Evolutionary conservation across 2,113 vertebrate genomes (phyloP).

Genomic region (Hemiscyllium ocellatum): DNA sequence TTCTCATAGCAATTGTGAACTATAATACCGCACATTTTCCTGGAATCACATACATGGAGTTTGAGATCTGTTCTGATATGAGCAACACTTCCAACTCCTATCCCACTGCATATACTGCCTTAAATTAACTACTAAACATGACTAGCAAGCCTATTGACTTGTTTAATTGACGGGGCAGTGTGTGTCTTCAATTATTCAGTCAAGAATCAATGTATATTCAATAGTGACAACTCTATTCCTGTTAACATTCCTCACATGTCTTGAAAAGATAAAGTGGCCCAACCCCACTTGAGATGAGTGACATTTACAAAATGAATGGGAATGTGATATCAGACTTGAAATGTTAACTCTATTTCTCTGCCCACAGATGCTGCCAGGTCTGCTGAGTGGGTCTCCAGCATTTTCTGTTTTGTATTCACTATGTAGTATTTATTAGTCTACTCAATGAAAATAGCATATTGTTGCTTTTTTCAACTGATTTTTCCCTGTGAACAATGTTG

Average conservation of each 20-base stretch:
- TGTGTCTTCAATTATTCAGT: no score
- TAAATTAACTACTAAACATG: background rate
- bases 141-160: background rate
- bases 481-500: background rate
- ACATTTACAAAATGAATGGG: no score
- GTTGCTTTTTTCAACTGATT: background rate
- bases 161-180: background rate
- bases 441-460: background rate
- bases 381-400: no score
- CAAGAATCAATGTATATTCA: no score
- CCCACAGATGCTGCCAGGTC: no score
- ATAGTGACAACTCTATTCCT: no score
- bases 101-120: background rate
- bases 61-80: background rate
- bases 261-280: no score
- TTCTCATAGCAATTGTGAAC: background rate
- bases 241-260: no score
- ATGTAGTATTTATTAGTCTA: background rate
- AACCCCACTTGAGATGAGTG: no score
- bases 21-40: background rate
- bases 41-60: background rate
- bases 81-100: background rate
- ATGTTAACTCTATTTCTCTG: no score
- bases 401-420: no score
- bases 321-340: no score